Base-by-base conservation (phyloP, 2,888 invertebrate genomes). In the Xestia sexstrigata region DNA sequence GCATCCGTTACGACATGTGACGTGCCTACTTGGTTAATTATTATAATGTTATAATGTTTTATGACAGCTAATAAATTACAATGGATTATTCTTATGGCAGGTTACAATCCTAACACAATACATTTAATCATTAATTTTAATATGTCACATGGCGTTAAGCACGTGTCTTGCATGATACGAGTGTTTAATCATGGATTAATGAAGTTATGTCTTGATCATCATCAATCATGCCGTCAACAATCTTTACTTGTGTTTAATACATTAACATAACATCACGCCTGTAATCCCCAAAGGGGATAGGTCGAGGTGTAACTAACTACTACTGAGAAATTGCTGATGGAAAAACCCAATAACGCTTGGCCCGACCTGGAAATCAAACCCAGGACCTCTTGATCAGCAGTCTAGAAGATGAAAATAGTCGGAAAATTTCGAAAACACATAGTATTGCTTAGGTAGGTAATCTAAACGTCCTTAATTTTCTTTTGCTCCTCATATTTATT, bases 121-220 rank as follows among this genome's bases (percentile, higher is more conserved):
- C 70, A 52, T 73, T 70, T 75, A 63, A 72, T 60, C 74, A 83
- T 83, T 79, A 74, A 86, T 83, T 70, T 79, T 52, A 76, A 75
- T 74, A 83, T 60, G 49, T 74, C 80, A 75, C 63, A 75, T 73
- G 74, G 80, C 65, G 39, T 74, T 63, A 70, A 47, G 71, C 70
- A 83, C 83, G 83, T 79, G 83, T 45, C 26, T 26, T 68, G 83
- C 45, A 82, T 83, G 60, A 35, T 68, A 71, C 30, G 52, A 30
- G 45, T 63, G 45, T 65, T 79, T 79, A 70, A 79, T 84, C 62
- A 68, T 58, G 72, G 79, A 84, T 83, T 63, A 78, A 82, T 35
- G 47, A 68, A 63, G 26, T 26, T 47, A n/a, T 75, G 76, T 26
- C 47, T 60, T n/a, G n/a, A n/a, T 66, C 77, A 45, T 76, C 42